Evolutionary conservation across 92 coral and sea anemone genomes (phyloP), one percentile per base, ranked within the genome.

Genomic region (Epizoanthus scotinus): DNA sequence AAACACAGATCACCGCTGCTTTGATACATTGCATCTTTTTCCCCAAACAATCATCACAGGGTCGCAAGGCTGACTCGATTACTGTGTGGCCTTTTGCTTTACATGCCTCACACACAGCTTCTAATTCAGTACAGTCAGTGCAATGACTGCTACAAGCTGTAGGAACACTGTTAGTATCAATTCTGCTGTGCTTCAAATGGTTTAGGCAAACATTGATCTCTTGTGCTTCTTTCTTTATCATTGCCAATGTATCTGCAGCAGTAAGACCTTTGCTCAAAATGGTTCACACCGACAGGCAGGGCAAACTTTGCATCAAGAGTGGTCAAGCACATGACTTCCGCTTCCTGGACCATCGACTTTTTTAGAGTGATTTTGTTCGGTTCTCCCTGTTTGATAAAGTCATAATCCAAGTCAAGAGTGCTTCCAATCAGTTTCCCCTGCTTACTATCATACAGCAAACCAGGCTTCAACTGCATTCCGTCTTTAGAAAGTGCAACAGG

Each of bases 241-340:
- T 84, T 53, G 49, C 79, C 86, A 88, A 88, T 47, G 91, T 87
- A 78, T 87, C 91, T 84, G 62, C 24, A 2, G 91, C 91, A 84
- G 88, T 87, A n/a, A 84, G 70, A 78, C 91, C 91, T 87, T 87
- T 84, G 85, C 65, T 82, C 28, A n/a, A 84, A 84, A 82, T 87
- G 85, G 47, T 83, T 87, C 9, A 78, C 87, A 25, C 91, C 85
- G 82, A 83, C 87, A 67, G 91, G 91, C 87, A 87, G 79, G 87
- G 85, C 67, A 84, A 88, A 84, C 85, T 88, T 88, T 88, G 79
- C 83, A 84, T 84, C 83, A 66, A 88, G 88, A 28, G 91, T 70
- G 22, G 91, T 88, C 49, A 84, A 88, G 74, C 91, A 87, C 91
- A 87, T 87, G 52, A 83, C 91, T 83, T 87, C 91, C 40, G 87